These are phyloP conservation scores for Gymnoscelis rufifasciata DNA, from an alignment of 2,888 invertebrate genomes.

Conservation along the genomic window DNA sequence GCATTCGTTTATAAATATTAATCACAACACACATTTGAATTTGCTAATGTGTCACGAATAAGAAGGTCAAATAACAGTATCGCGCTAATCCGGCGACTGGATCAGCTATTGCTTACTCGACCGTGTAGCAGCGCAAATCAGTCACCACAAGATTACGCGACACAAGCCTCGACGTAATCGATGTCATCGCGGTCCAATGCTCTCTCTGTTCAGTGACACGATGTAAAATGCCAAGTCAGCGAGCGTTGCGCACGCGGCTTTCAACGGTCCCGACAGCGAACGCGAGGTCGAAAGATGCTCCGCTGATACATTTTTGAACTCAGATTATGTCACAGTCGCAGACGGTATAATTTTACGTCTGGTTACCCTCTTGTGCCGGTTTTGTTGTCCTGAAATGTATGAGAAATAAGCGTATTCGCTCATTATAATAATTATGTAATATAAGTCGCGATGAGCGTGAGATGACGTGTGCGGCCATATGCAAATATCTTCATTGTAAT, in stretches of 20 bases:
- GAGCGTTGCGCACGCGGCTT: conserved; percentile 42
- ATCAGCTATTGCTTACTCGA: conserved; percentile 40
- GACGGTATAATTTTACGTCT: conserved; percentile 57
- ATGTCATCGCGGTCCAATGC: conserved; percentile 42
- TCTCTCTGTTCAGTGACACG: conserved; percentile 26
- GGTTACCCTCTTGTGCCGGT: conserved; percentile 50
- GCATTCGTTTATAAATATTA: conserved; percentile 24
- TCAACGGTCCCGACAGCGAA: conserved; percentile 56
- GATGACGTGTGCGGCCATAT: conserved; percentile 22
- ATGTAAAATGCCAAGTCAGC: conserved; percentile 35
- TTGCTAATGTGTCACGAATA: conserved; percentile 37
- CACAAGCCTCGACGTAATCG: conserved; percentile 29
- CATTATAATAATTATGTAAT: conserved; percentile 36
- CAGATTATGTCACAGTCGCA: conserved; percentile 57
- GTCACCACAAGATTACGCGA: conserved; percentile 26
- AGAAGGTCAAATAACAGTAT: conserved; percentile 59
- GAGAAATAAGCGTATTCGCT: conserved; percentile 34
- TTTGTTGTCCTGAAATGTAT: conserved; percentile 42
- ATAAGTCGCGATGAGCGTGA: conserved; percentile 23
- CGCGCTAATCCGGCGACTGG: conserved; percentile 41
- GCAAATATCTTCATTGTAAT: conserved; percentile 15
- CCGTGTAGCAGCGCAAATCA: conserved; percentile 40
- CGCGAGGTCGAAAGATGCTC: conserved; percentile 48
- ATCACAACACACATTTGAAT: conserved; percentile 33
- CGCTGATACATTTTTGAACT: conserved; percentile 43